Evolutionary conservation across 2,888 invertebrate species (phyloP), one percentile per base, ranked within the genome.

Genomic region (Pandemis cinnamomeana): DNA sequence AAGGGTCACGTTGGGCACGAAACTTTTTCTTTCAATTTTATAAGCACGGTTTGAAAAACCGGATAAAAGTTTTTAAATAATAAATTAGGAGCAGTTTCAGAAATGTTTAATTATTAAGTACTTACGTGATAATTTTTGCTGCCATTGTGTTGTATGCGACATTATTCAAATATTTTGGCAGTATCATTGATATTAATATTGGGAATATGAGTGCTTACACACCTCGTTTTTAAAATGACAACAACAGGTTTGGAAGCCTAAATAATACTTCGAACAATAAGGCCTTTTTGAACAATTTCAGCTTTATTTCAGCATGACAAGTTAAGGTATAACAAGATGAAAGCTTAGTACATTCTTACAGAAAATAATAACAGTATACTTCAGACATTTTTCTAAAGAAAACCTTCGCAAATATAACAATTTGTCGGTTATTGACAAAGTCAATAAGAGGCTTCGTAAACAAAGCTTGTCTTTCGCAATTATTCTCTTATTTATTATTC

Each of bases 401-500:
- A 55, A 27, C 20, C 27, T 20, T 10, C 58, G 27, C 10, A 11
- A 58, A 58, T 58, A 58, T 58, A 58, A 27, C 11, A 58, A 58
- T 27, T 58, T 58, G 58, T 75, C 78, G 75, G 71, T 72, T 78
- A 79, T 79, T 80, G 80, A 81, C 74, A 76, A 76, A 80, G 80
- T 80, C 77, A 80, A 80, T 80, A 81, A 80, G 76, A 75, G 36
- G 78, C 75, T 82, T 81, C 77, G 73, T 78, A 81, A 82, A 86
- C 86, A 85, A 85, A 82, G 81, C 80, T 82, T 80, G 84, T 85
- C 83, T 79, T 77, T 81, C 80, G 80, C 83, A 88, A 88, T 87
- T 86, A 87, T 87, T 84, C 78, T 78, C 83, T 86, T 82, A 85
- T 86, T 86, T 85, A 84, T 86, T 86, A 86, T 86, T 84, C 81